Evolutionary conservation across 30 jellyfish, hydroid and myxozoan genomes (phyloP).

Genomic region (Aurelia sp.): DNA sequence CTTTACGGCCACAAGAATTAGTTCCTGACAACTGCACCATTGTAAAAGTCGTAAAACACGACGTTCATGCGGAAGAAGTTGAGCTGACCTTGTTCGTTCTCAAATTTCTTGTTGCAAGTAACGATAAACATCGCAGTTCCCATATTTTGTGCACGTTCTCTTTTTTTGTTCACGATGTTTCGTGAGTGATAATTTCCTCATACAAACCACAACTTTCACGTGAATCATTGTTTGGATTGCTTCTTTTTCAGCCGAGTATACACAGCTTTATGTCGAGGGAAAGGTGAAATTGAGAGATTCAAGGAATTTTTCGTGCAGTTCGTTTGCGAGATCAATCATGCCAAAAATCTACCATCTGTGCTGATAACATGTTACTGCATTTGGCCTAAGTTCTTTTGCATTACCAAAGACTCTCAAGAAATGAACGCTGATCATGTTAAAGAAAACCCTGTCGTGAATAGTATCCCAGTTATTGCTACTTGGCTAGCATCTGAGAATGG

Average conservation of each 20-base stretch:
- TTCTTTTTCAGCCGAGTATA: constrained; percentile 40
- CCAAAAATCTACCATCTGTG: constrained; percentile 14
- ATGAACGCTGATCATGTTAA: background rate
- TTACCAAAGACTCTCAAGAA: background rate
- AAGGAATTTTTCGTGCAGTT: constrained; percentile 30
- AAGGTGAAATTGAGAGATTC: background rate
- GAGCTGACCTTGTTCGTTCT: too few species aligned
- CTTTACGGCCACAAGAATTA: too few species aligned
- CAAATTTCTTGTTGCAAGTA: too few species aligned
- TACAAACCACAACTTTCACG: background rate
- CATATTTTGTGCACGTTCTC: too few species aligned
- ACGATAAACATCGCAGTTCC: too few species aligned
- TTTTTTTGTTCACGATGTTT: too few species aligned
- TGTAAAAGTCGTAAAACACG: too few species aligned
- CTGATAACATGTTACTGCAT: constrained; percentile 42
- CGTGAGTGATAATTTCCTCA: too few species aligned
- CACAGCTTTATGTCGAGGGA: constrained; percentile 48
- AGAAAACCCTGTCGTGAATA: background rate
- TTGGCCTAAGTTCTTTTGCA: constrained; percentile 51
- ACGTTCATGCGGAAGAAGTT: too few species aligned
- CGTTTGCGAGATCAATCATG: background rate
- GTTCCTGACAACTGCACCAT: too few species aligned
- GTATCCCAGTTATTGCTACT: constrained; percentile 15
- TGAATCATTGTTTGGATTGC: too few species aligned
- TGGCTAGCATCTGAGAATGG: constrained; percentile 11